Evolutionary conservation across 2,888 invertebrate species (phyloP), one percentile per base, ranked within the genome.

Genomic region (Matsumyia berberina): DNA sequence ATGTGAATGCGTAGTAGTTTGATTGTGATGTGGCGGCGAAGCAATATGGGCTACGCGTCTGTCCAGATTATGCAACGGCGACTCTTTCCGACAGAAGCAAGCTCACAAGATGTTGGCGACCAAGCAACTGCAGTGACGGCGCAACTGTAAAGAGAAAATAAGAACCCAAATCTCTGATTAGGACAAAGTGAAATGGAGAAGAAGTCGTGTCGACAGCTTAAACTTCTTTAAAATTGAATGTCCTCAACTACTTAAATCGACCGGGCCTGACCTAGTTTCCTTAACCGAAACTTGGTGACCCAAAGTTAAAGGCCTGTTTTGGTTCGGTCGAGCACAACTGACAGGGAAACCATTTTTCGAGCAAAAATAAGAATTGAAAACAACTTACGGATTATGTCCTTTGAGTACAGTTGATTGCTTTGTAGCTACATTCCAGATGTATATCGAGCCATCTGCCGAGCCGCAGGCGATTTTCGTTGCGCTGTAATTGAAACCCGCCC

Each of bases 401-500:
- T 96, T 96, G 64, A 98, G 94, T 87, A 95, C 93, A 3, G 94
- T 93, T 89, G 97, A 97, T 29, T 97, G 93, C 89, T 95, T 95
- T 66, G 95, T 95, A 44, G 95, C 94, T 70, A 94, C 92, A 91
- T 97, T 96, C 99, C 99, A 99, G 55, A 99, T 95, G 91, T 95
- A 98, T 64, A 98, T 94, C 15, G 95, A 94, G 29, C 99, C 99
- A 92, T 99, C 98, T 0, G 95, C 94, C 7, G 97, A 97, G 35
- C 99, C 99, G 64, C 97, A 98, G 6, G 97, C 95, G 57, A 97
- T 95, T 91, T 97, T 96, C 87, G 96, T 95, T 6, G 96, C 97
- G 91, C 97, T 97, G 37, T 97, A 97, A 88, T 98, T 98, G 92
- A 98, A 98, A 60, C 96, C 95, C 11, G 98, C 98, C 88, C 98